These are phyloP conservation scores for Pandion haliaetus DNA, from an alignment of 2,113 vertebrate genomes.

Conservation along the genomic window DNA sequence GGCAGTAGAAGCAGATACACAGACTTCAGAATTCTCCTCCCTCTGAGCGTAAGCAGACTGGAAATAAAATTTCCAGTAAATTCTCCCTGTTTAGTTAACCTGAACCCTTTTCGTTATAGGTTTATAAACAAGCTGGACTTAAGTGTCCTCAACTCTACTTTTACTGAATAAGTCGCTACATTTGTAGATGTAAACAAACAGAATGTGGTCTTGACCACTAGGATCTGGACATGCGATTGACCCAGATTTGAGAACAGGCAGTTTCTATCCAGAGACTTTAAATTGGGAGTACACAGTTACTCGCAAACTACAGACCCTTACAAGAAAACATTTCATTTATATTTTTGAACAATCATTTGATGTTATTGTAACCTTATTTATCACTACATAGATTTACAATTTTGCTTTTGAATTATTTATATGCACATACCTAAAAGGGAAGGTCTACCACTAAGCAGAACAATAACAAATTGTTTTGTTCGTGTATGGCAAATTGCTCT, in stretches of 20 bases:
- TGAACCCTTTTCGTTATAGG: not conserved
- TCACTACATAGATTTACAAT: not conserved
- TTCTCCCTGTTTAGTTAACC: not conserved
- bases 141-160: not conserved
- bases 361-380: not conserved
- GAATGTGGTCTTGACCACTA: not conserved
- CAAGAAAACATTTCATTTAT: not conserved
- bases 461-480: constrained; percentile 24
- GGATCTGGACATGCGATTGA: not conserved
- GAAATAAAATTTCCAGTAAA: not conserved
- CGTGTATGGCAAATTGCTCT: not conserved
- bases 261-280: not conserved
- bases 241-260: not conserved
- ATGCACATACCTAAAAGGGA: not conserved
- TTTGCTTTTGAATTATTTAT: not conserved
- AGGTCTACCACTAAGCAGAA: not conserved
- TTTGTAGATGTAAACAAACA: not conserved
- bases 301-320: not conserved
- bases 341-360: not conserved
- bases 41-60: not conserved
- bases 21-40: not conserved
- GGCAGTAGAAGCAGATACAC: not conserved
- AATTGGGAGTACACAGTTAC: not conserved
- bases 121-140: not conserved
- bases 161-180: not conserved